Base-by-base conservation (phyloP, 1,140 invertebrate genomes). In the Sarcophaga bullata region DNA sequence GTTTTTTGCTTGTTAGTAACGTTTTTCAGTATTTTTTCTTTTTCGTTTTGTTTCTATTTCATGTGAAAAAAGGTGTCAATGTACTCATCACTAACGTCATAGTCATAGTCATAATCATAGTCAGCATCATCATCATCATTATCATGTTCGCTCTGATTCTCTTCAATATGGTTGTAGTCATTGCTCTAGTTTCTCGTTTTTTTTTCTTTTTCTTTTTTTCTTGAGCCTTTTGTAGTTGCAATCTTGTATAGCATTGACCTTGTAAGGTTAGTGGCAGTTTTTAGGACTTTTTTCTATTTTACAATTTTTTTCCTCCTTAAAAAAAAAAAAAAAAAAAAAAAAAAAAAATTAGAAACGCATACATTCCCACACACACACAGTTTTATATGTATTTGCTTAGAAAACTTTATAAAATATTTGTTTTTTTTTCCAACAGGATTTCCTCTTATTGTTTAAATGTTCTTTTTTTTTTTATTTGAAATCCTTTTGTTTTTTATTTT, bases 371-470 rank as follows among this genome's bases (percentile, higher is more conserved):
- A 37, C 4, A 37, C 25, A 37, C n/a, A n/a, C n/a, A n/a, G n/a
- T n/a, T 37, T 37, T 37, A 1, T 37, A 37, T 37, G 25, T 37
- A 37, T 37, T 37, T 37, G 4, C 25, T 37, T 37, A 37, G 25
- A 37, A 58, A 58, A 58, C 13, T 58, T 58, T 58, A 58, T 58
- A 58, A 58, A 58, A 13, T 6, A 58, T 37, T 37, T 37, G 1
- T 37, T 37, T 37, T 37, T 37, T 37, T 58, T 7, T 58, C 11
- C 8, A 2, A 37, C 62, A 17, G 62, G 17, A 68, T 68, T 25
- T 68, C 62, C n/a, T n/a, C n/a, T n/a, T 68, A 19, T 68, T 68
- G 62, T 68, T 68, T 68, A 19, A 68, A 68, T 68, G 62, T 19
- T 8, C 17, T 68, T 68, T 68, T 37, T 37, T 68, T 68, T 68